A percentile compares a stretch with the other conserved stretches of the same genome.
These are phyloP conservation scores for Ibidorhyncha struthersii DNA, from an alignment of 2,113 vertebrate species.

Conservation along the genomic window DNA sequence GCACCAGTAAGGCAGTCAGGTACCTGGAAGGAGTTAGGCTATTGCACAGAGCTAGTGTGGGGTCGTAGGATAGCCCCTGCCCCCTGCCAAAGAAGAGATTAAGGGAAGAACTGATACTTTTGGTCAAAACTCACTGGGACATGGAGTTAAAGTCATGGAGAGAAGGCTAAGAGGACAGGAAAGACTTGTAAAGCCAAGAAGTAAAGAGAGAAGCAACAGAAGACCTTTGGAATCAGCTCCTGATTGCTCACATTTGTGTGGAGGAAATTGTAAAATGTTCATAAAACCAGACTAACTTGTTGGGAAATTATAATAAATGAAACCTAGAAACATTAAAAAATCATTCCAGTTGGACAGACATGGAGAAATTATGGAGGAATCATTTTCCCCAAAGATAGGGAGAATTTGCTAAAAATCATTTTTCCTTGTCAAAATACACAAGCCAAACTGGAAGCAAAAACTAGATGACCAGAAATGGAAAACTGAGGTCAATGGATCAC, in stretches of 20 bases:
- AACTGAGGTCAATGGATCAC: neutral
- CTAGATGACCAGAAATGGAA: neutral
- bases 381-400: neutral
- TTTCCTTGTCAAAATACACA: neutral
- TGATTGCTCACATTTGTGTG: neutral
- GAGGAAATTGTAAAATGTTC: neutral
- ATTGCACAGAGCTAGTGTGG: neutral
- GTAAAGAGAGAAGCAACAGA: neutral
- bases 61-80: neutral
- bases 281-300: neutral
- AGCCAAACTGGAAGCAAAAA: neutral
- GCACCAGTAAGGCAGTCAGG: neutral
- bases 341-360: neutral
- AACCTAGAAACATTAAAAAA: neutral
- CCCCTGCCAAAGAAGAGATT: neutral
- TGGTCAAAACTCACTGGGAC: neutral
- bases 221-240: neutral
- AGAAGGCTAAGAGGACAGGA: neutral
- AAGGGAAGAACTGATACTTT: neutral
- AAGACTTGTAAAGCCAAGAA: neutral
- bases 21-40: neutral
- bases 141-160: neutral
- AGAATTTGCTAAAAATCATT: neutral
- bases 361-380: neutral
- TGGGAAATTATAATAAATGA: conserved; percentile 14